Percentiles rank a stretch among this genome's conserved stretches.
Evolutionary conservation across 2,888 invertebrate genomes (phyloP).

Genomic region (Caradrina clavipalpis): DNA sequence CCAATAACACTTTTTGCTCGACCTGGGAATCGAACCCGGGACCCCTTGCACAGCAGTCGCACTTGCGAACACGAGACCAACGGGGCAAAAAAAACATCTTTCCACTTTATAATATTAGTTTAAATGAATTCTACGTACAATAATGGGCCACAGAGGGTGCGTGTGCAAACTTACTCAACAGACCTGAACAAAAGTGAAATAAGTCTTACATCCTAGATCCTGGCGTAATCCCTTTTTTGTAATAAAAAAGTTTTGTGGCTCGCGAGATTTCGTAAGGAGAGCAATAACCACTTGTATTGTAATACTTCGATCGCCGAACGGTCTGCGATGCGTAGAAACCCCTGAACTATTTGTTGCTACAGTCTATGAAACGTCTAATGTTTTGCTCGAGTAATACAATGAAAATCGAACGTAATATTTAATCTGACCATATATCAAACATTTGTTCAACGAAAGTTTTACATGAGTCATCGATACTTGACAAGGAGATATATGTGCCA

Average conservation of each 20-base stretch:
- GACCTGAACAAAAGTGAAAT: constrained; percentile 9
- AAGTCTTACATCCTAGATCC: constrained; percentile 4
- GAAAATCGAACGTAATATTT: constrained; percentile 22
- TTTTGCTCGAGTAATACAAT: constrained; percentile 15
- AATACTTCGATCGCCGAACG: constrained; percentile 24
- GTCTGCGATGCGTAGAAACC: constrained; percentile 3
- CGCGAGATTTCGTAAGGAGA: constrained; percentile 10
- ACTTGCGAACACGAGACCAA: too few species aligned
- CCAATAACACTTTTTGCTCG: too few species aligned
- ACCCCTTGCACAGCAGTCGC: too few species aligned
- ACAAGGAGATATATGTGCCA: constrained; percentile 64
- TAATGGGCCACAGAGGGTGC: constrained; percentile 15
- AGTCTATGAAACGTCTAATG: background rate
- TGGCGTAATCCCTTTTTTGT: constrained; percentile 12
- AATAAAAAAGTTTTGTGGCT: constrained; percentile 27
- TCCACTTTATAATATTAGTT: too few species aligned
- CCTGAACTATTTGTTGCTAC: background rate
- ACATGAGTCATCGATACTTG: constrained; percentile 67
- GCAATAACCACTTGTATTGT: constrained; percentile 12
- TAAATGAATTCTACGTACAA: background rate
- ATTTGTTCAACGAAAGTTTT: constrained; percentile 51
- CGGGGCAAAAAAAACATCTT: too few species aligned
- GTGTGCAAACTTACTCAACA: background rate
- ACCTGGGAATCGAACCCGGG: too few species aligned
- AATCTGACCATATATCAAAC: background rate